phyloP scores from a whole-genome alignment of 2,888 invertebrate species.

The Drosophila meridiana region DNA sequence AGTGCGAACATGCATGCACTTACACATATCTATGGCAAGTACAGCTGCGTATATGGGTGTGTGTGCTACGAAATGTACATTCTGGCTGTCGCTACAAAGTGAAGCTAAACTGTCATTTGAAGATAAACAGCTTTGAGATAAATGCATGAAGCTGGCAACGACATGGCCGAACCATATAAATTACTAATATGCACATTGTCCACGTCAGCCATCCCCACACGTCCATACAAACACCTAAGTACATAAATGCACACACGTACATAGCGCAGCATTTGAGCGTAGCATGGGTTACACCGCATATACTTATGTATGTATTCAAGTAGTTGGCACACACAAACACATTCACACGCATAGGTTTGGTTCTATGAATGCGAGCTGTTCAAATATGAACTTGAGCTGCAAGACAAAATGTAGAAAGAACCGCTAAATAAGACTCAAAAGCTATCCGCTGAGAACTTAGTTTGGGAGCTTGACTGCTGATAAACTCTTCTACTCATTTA shows the following conservation, averaged over 20 bases:
- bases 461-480: no score
- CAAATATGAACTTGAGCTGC: no score
- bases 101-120: constrained; percentile 69
- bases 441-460: not conserved
- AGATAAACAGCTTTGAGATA: constrained; percentile 70
- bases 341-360: not conserved
- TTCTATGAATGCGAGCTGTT: not conserved
- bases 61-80: constrained; percentile 11
- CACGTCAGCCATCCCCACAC: constrained; percentile 36
- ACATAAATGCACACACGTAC: constrained; percentile 20
- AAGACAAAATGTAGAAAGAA: not conserved
- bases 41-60: not conserved
- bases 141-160: constrained; percentile 42
- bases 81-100: constrained; percentile 43
- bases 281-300: constrained; percentile 15
- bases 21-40: not conserved
- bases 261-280: constrained; percentile 1
- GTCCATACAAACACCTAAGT: constrained; percentile 32
- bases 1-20: not conserved
- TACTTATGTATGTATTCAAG: not conserved
- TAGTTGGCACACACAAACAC: not conserved
- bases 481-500: no score
- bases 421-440: not conserved
- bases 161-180: constrained; percentile 62
- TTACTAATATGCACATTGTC: constrained; percentile 74